phyloP scores from a whole-genome alignment of 2,888 invertebrate genomes.

The Amorpha juglandis region DNA sequence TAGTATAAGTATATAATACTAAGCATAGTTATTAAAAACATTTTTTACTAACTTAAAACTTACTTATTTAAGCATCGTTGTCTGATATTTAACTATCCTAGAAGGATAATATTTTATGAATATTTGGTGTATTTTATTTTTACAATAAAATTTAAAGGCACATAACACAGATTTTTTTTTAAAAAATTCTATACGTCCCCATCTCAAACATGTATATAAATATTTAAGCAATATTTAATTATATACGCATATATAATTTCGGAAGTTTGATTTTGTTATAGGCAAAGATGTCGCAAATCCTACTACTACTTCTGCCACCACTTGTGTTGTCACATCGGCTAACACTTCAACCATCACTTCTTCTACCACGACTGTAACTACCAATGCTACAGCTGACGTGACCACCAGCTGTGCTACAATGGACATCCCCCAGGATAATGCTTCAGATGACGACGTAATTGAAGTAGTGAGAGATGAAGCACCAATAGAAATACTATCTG shows the following conservation, averaged over 20 bases:
- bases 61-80: too few species aligned
- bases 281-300: neutral
- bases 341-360: neutral
- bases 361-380: neutral
- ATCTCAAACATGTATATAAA: neutral
- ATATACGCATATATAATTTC: neutral
- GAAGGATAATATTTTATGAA: neutral
- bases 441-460: constrained; percentile 77
- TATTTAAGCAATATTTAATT: neutral
- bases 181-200: too few species aligned
- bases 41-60: too few species aligned
- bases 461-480: constrained; percentile 77
- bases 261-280: constrained; percentile 3
- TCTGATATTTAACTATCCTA: neutral
- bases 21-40: too few species aligned
- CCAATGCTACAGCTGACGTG: neutral
- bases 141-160: neutral
- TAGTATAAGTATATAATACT: too few species aligned
- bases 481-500: constrained; percentile 76
- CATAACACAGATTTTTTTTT: neutral
- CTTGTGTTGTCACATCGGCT: neutral
- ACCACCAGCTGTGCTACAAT: constrained; percentile 26
- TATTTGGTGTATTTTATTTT: neutral
- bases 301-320: neutral
- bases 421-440: constrained; percentile 46